Evolutionary conservation across 1,140 invertebrate species (phyloP), one percentile per base, ranked within the genome.

Genomic region (Thaumetopoea pityocampa): DNA sequence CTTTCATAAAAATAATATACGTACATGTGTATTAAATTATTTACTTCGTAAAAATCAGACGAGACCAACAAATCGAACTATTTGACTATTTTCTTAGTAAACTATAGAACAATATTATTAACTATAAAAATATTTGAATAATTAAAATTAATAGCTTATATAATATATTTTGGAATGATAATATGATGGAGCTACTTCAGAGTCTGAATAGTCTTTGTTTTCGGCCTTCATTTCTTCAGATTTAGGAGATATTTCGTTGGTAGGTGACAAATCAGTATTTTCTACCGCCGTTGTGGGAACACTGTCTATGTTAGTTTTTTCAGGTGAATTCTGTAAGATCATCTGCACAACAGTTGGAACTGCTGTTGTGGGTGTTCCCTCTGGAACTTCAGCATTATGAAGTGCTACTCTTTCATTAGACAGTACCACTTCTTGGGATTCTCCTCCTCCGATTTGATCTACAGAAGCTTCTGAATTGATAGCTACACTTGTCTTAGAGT

Each of bases 131-230:
- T 37, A 53, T 19, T 43, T 4, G 36, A 12, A 44, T 10, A 19
- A 10, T 30, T 28, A 38, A n/a, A n/a, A 17, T 52, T 60, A 76
- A 35, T 59, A 74, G 34, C 59, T 61, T 49, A 78, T 56, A 30
- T 76, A 83, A 42, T 79, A 78, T 35, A 78, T 46, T 51, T 58
- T 71, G 4, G 78, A 70, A 49, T 66, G 67, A 33, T 71, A 82
- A 50, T 69, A 77, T 9, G 79, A 83, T 6, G 79, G 79, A 14
- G 76, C 70, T 37, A 61, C 68, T 43, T 79, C 71, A 10, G 74
- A 71, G 29, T 83, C 79, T 0, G 8, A 14, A 38, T 49, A 12
- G 42, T 69, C 62, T 32, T 57, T 61, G 34, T 51, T 65, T 29
- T 52, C 34, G 19, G 19, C 50, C 20, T 34, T 38, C 34, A n/a